Percentiles rank a stretch among this genome's conserved stretches.
phyloP scores from a whole-genome alignment of 92 coral and sea anemone genomes.

The Epizoanthus ramosus region DNA sequence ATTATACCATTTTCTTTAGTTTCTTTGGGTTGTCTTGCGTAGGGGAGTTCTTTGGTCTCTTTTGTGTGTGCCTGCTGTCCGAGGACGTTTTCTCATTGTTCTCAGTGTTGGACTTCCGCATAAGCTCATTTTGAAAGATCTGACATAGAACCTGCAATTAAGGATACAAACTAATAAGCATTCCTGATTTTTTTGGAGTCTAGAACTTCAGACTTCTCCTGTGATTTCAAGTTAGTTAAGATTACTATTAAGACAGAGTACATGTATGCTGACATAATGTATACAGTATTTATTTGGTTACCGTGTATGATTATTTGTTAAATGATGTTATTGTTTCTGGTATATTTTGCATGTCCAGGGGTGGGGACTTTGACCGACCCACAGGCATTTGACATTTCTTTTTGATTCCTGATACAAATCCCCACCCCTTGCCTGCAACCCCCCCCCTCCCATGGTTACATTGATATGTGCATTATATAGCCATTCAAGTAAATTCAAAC shows the following conservation, averaged over 20 bases:
- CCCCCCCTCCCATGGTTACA: too few relatives aligned
- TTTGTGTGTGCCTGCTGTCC: not conserved
- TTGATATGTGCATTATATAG: too few relatives aligned
- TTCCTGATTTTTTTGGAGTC: not conserved
- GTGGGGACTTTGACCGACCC: not conserved
- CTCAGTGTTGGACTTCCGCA: not conserved
- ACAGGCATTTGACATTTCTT: too few relatives aligned
- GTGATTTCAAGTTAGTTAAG: not conserved
- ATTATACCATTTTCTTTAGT: not conserved
- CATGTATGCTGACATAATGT: not conserved
- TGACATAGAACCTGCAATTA: slow-evolving; percentile 1
- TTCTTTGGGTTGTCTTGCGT: not conserved
- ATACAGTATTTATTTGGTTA: not conserved
- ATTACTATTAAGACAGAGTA: not conserved
- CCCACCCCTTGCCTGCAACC: too few relatives aligned
- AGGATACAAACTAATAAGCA: not conserved
- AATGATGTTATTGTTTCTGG: not conserved
- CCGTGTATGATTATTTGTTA: not conserved
- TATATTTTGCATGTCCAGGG: not conserved
- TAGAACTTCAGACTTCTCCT: not conserved
- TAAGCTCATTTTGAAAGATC: not conserved
- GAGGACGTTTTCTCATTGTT: not conserved
- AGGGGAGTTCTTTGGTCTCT: not conserved
- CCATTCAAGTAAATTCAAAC: too few relatives aligned
- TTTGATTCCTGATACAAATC: too few relatives aligned